Conservation (phyloP, 2,888 invertebrate species). For the Agriopis aurantiaria region DNA sequence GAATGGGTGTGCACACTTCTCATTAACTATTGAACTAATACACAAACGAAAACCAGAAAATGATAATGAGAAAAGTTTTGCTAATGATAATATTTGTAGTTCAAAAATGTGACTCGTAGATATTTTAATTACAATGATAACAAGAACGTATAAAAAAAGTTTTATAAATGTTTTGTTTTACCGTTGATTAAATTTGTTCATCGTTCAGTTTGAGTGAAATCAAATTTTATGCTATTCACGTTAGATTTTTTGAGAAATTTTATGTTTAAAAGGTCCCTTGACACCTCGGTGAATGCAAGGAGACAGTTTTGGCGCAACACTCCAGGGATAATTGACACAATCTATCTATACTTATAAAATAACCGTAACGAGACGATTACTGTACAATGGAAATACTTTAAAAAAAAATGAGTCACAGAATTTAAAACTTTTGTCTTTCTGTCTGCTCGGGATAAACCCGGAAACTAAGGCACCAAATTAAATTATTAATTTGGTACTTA, state of each 20-base stretch:
- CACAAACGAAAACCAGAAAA: background rate
- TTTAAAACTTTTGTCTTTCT: too few relatives aligned
- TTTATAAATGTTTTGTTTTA: background rate
- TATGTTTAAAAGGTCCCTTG: constrained; percentile 16
- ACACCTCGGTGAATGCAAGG: background rate
- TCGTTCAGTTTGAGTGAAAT: constrained; percentile 10
- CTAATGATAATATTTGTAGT: too few relatives aligned
- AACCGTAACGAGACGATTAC: too few relatives aligned
- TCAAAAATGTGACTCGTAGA: background rate
- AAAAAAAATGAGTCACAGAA: too few relatives aligned
- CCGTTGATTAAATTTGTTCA: background rate
- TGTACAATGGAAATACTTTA: too few relatives aligned
- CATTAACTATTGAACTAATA: background rate
- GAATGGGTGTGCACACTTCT: background rate
- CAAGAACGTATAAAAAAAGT: too few relatives aligned
- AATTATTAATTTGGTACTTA: too few relatives aligned
- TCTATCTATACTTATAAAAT: too few relatives aligned
- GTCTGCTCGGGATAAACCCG: too few relatives aligned
- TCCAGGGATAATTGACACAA: background rate
- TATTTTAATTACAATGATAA: background rate
- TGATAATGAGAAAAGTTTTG: background rate
- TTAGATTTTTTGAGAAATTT: constrained; percentile 8
- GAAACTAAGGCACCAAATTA: too few relatives aligned
- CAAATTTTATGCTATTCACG: constrained; percentile 6
- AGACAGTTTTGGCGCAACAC: constrained; percentile 21